Base-by-base conservation (phyloP, 2,888 invertebrate species). In the Danaus chrysippus region DNA sequence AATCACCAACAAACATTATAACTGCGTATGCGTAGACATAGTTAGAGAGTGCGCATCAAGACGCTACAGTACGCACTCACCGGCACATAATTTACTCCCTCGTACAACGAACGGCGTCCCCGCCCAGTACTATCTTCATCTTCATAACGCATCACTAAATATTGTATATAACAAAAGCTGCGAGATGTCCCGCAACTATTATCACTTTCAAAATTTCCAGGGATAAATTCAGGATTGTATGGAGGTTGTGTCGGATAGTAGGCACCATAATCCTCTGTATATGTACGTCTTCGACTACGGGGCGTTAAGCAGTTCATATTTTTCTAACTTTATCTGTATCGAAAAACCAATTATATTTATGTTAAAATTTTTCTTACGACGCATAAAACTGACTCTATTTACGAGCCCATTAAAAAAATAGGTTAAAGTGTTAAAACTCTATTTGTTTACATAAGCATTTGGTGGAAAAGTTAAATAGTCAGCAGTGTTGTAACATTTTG, bases 1-100 rank as follows among this genome's bases (percentile, higher is more conserved):
- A 70, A 72, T 75, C 70, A 73, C 71, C 66, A 70, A 75, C 73
- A 68, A 68, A 68, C 62, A 62, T 56, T 53, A 63, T 56, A 61
- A 68, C 65, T 64, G 59, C 69, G 64, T 71, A 75, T 75, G 76
- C 77, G 77, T 75, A 75, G 76, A 76, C 76, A 71, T 70, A 66
- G 66, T 62, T 68, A 71, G 73, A 70, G 72, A 82, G 84, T 80
- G 81, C 79, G 73, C 70, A 77, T 75, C 76, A 70, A 63, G 72
- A 75, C 79, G 78, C 81, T 76, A 73, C 75, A 71, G 75, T 72
- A 76, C 76, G 77, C 82, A 88, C 89, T 90, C 87, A 87, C 87
- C 85, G 86, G 78, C 78, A 76, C 70, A 73, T 80, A 86, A 82
- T 87, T 86, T 76, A 89, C 89, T 79, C 88, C 89, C 80, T 91